Conservation (phyloP, 2,888 invertebrate genomes). For the Hyposoter dolosus region DNA sequence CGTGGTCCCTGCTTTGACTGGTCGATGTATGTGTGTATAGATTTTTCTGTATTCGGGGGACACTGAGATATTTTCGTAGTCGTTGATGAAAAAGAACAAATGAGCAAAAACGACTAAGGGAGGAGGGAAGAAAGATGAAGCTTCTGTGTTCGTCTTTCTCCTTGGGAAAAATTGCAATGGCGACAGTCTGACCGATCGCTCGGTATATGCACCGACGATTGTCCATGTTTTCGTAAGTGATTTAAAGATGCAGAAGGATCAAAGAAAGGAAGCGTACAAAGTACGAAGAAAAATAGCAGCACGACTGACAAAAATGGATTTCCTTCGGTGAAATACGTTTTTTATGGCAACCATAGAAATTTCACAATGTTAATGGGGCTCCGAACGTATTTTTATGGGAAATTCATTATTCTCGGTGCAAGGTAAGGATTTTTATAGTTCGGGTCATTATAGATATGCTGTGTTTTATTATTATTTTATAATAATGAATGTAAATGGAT, state of each 20-base stretch:
- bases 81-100: neutral
- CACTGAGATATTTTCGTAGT: slow-evolving; percentile 52
- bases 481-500: slow-evolving; percentile 35
- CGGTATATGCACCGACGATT: neutral
- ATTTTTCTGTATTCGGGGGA: slow-evolving; percentile 57
- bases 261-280: slow-evolving; percentile 21
- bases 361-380: neutral
- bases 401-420: slow-evolving; percentile 22
- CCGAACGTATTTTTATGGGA: neutral
- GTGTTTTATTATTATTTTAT: slow-evolving; percentile 41
- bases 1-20: slow-evolving; percentile 88
- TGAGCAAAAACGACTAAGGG: slow-evolving; percentile 6
- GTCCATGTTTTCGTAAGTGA: slow-evolving; percentile 4
- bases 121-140: slow-evolving; percentile 23
- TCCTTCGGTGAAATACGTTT: neutral
- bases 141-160: neutral
- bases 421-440: slow-evolving; percentile 7
- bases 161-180: slow-evolving; percentile 4
- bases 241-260: slow-evolving; percentile 7
- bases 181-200: slow-evolving; percentile 34
- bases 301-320: slow-evolving; percentile 20
- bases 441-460: slow-evolving; percentile 35
- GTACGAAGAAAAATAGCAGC: slow-evolving; percentile 39
- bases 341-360: neutral
- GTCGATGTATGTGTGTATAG: slow-evolving; percentile 81